A percentile compares a stretch with the other conserved stretches of the same genome.
Conservation (phyloP, 2,888 invertebrate genomes). For the Andrena flavipes region DNA sequence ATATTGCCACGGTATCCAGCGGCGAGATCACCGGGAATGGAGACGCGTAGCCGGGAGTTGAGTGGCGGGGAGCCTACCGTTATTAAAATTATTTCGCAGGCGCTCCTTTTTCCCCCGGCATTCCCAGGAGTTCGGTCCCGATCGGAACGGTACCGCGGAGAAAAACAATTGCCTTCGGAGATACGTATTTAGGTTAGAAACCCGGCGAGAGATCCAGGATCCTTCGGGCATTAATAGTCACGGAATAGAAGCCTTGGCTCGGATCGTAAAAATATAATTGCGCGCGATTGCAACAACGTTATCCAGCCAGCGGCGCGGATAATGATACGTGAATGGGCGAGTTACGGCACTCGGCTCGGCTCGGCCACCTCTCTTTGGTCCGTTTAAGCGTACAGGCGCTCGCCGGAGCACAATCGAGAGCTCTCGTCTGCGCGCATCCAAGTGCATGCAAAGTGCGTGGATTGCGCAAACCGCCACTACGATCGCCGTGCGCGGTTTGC, state of each 20-base stretch:
- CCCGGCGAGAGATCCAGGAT: constrained; percentile 36
- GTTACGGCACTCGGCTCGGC: constrained; percentile 73
- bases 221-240: constrained; percentile 71
- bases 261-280: constrained; percentile 82
- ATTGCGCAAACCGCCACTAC: constrained; percentile 68
- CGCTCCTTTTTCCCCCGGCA: constrained; percentile 17
- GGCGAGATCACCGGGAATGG: background rate
- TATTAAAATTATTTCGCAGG: constrained; percentile 32
- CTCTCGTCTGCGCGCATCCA: constrained; percentile 40
- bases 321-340: constrained; percentile 81
- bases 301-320: constrained; percentile 79
- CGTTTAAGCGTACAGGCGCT: background rate
- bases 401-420: background rate
- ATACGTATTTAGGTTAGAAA: constrained; percentile 73
- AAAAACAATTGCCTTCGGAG: constrained; percentile 44
- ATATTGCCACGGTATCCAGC: background rate
- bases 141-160: constrained; percentile 38
- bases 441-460: constrained; percentile 57
- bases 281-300: constrained; percentile 82
- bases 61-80: constrained; percentile 27
- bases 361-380: constrained; percentile 60
- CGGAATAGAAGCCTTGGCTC: constrained; percentile 76
- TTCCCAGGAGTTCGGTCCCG: constrained; percentile 21
- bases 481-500: constrained; percentile 1
- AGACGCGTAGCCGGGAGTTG: background rate